phyloP scores from a whole-genome alignment of 1,140 invertebrate genomes.

The Antheraea mylitta region DNA sequence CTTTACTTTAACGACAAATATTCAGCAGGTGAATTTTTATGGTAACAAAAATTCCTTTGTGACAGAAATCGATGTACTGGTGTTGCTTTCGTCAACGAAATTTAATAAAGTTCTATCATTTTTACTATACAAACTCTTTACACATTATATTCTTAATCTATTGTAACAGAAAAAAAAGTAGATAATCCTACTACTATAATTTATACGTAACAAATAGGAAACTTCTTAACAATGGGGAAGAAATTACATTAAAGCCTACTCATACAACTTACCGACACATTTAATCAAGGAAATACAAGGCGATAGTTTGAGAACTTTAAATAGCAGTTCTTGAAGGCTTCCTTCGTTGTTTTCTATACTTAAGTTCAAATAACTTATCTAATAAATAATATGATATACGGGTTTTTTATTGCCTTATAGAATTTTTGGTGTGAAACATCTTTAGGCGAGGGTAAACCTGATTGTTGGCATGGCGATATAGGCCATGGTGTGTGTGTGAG shows the following conservation, averaged over 20 bases:
- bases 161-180: neutral
- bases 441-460: too few species aligned
- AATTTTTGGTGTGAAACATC: too few species aligned
- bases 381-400: neutral
- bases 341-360: neutral
- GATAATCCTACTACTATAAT: neutral
- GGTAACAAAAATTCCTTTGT: too few species aligned
- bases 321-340: neutral
- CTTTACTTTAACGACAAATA: too few species aligned
- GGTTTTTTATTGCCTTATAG: too few species aligned
- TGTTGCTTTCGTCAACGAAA: too few species aligned
- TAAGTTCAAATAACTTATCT: neutral
- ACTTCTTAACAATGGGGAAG: conserved; percentile 1
- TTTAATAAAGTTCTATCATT: too few species aligned
- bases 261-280: neutral
- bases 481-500: too few species aligned
- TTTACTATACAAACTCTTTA: too few species aligned
- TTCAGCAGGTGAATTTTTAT: too few species aligned
- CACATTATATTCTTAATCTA: conserved; percentile 5
- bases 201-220: neutral
- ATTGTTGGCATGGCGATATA: too few species aligned
- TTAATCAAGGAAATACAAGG: neutral
- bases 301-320: conserved; percentile 1
- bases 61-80: too few species aligned
- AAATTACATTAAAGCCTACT: neutral